Evolutionary conservation across 2,113 vertebrate genomes (phyloP).

Genomic region (Osmerus eperlanus): DNA sequence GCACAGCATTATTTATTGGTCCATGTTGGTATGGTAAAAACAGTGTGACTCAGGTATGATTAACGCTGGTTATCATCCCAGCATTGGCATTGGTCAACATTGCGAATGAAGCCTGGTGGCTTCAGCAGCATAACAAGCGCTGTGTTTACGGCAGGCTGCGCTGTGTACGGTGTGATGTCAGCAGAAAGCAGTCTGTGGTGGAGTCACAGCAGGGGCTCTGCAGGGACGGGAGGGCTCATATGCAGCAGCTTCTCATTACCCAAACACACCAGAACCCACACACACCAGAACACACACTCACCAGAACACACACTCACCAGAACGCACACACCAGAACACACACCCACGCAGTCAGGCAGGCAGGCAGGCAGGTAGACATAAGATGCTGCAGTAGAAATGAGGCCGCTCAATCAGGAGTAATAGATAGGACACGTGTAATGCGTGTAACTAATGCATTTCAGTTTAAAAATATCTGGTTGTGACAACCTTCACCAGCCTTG

Average conservation of each 20-base stretch:
- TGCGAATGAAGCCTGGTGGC: too few relatives aligned
- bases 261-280: conserved; percentile 8
- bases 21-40: background rate
- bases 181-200: conserved; percentile 14
- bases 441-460: conserved; percentile 22
- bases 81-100: too few relatives aligned
- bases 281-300: background rate
- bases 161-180: conserved; percentile 16
- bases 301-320: background rate
- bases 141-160: conserved; percentile 1
- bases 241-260: conserved; percentile 17
- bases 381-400: too few relatives aligned
- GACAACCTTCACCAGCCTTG: conserved; percentile 19
- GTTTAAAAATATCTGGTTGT: conserved; percentile 34
- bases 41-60: conserved; percentile 27
- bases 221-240: conserved; percentile 3
- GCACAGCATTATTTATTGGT: too few relatives aligned
- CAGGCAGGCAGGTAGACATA: too few relatives aligned
- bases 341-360: too few relatives aligned
- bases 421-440: conserved; percentile 13
- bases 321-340: background rate
- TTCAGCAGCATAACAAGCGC: background rate
- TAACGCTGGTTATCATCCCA: background rate
- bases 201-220: conserved; percentile 14
- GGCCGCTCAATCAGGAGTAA: conserved; percentile 19